phyloP scores from a whole-genome alignment of 2,888 invertebrate species.

The Mongoloraphidia duomilia region DNA sequence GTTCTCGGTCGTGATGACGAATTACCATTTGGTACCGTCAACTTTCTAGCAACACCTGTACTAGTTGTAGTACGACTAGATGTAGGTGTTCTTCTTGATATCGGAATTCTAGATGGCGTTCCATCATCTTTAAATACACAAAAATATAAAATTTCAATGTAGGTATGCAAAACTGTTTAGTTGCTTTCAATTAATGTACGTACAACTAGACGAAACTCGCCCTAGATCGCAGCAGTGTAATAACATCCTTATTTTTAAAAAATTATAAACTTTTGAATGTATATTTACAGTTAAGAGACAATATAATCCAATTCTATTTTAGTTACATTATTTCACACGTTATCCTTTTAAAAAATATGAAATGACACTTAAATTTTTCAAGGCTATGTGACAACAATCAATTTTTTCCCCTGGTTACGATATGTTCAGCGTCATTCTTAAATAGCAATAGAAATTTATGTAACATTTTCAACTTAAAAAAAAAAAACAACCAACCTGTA shows the following conservation, averaged over 20 bases:
- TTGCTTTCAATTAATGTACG: neutral
- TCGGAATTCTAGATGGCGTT: slow-evolving; percentile 71
- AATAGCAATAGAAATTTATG: too few relatives aligned
- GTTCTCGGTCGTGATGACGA: slow-evolving; percentile 50
- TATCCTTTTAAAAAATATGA: slow-evolving; percentile 3
- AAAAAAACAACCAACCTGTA: slow-evolving; percentile 43
- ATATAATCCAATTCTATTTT: slow-evolving; percentile 5
- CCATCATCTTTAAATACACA: slow-evolving; percentile 44
- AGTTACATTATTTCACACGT: neutral
- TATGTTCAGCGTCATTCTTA: too few relatives aligned
- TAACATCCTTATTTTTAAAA: neutral
- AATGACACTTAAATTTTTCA: neutral
- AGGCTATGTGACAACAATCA: neutral
- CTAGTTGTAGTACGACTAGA: slow-evolving; percentile 28
- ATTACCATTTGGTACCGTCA: slow-evolving; percentile 35
- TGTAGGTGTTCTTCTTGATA: slow-evolving; percentile 49
- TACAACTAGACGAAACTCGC: too few relatives aligned
- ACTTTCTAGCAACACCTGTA: slow-evolving; percentile 33
- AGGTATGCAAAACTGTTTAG: neutral
- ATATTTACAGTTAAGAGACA: slow-evolving; percentile 1
- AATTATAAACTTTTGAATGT: neutral
- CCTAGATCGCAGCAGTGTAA: too few relatives aligned
- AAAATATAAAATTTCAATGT: neutral
- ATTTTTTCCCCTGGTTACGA: too few relatives aligned
- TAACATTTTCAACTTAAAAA: slow-evolving; percentile 3